Evolutionary conservation across 2,888 invertebrate species (phyloP), one percentile per base, ranked within the genome.

Genomic region (Diarsia brunnea): DNA sequence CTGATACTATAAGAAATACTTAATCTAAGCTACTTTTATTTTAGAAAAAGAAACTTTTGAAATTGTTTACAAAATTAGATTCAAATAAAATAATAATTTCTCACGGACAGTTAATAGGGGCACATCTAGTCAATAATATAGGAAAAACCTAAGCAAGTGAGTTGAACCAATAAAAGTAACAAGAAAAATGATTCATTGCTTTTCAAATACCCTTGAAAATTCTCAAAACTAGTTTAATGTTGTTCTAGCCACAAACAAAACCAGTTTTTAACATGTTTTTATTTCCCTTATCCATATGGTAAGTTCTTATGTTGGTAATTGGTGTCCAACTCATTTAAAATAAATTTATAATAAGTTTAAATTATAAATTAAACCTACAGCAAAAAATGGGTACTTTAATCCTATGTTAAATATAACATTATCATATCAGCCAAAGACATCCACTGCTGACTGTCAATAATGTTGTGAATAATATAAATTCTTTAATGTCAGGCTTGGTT

Each of bases 171-270:
- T 55, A 51, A 73, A 73, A 66, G 45, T 14, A 80, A 58, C n/a
- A 65, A 38, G 27, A 61, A 74, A 66, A 12, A 66, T 71, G 47
- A 82, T n/a, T 78, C 45, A 68, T 72, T 31, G 61, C 19, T 66
- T 38, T 51, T 73, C 31, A 24, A 45, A 53, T 58, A 58, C 43
- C 84, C 81, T 81, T 81, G 66, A 81, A 63, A 53, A 61, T 53
- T n/a, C 45, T 63, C 7, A 27, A 24, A 53, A 58, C 78, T 24
- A 58, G 38, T 45, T 38, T 45, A 19, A 4, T 45, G 12, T 24
- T 60, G 8, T 16, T 43, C 31, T 51, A 81, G 7, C 55, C 14
- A 27, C 27, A 45, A 77, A 43, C n/a, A 69, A 69, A 79, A 84
- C 81, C 60, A 16, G 81, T 82, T 84, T 71, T 58, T 4, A 64